Evolutionary conservation across 92 coral and sea anemone genomes (phyloP).

Genomic region (Virgularia gustaviana): DNA sequence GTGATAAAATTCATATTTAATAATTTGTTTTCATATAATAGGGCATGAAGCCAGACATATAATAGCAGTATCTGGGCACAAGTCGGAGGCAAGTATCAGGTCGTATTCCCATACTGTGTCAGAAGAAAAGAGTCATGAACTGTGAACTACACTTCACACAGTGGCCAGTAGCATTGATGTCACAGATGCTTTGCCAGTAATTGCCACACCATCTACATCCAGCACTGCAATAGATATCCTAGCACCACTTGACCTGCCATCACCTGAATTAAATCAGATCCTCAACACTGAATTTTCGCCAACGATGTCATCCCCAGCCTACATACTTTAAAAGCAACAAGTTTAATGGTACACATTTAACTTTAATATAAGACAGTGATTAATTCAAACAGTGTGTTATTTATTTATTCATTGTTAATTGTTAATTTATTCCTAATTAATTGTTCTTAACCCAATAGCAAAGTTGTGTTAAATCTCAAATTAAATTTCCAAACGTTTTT

Average conservation of each 20-base stretch:
- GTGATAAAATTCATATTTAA: no score
- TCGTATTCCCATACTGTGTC: constrained; percentile 1
- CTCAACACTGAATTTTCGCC: neutral
- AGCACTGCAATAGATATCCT: no score
- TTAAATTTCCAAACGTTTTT: no score
- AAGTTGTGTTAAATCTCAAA: no score
- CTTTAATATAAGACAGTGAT: neutral
- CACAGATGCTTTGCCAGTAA: no score
- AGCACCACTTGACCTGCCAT: neutral
- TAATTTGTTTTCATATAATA: no score
- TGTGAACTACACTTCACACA: neutral
- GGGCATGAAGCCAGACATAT: constrained; percentile 12
- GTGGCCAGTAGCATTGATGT: no score
- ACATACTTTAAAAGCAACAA: neutral
- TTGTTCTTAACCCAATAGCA: no score
- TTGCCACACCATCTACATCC: no score
- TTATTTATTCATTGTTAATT: no score
- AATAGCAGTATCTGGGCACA: constrained; percentile 1
- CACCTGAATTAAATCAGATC: constrained; percentile 4
- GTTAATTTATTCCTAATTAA: no score
- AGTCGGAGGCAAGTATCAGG: neutral
- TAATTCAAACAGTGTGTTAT: neutral
- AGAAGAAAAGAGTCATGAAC: constrained; percentile 6
- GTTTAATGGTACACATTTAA: neutral
- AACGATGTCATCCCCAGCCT: neutral